Evolutionary conservation across 2,888 invertebrate genomes (phyloP).

Genomic region (Sarcophaga rosellei): DNA sequence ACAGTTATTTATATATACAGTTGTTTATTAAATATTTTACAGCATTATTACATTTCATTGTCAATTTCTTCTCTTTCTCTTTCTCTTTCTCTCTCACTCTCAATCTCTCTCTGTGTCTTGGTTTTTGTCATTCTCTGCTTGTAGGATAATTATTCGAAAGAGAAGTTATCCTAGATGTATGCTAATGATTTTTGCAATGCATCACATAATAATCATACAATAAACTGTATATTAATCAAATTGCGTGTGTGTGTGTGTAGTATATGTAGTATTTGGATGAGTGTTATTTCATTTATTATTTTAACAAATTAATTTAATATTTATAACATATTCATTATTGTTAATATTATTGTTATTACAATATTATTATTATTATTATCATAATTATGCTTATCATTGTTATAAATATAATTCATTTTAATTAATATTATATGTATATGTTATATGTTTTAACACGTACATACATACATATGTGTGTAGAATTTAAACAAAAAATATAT

Average conservation of each 20-base stretch:
- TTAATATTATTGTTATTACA: not conserved
- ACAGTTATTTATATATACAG: not conserved
- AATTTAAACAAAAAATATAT: not conserved
- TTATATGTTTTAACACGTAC: not conserved
- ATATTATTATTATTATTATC: too few species aligned
- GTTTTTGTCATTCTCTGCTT: too few species aligned
- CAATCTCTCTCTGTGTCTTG: too few species aligned
- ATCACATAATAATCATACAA: too few species aligned
- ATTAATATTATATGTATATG: not conserved
- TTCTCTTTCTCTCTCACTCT: too few species aligned
- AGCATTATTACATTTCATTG: too few species aligned
- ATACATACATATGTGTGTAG: not conserved
- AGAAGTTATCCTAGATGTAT: too few species aligned
- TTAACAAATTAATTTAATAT: conserved; percentile 4
- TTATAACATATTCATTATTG: not conserved
- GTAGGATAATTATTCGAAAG: too few species aligned
- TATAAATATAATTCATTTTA: not conserved
- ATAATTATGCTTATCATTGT: not conserved
- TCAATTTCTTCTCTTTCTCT: too few species aligned
- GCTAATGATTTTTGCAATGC: too few species aligned
- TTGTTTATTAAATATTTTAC: not conserved
- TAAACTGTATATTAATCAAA: not conserved
- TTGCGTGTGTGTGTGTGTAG: not conserved
- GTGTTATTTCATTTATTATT: not conserved
- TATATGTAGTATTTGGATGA: not conserved